A percentile compares a stretch with the other conserved stretches of the same genome.
phyloP scores from a whole-genome alignment of 2,888 invertebrate genomes.

The Beris chalybata region DNA sequence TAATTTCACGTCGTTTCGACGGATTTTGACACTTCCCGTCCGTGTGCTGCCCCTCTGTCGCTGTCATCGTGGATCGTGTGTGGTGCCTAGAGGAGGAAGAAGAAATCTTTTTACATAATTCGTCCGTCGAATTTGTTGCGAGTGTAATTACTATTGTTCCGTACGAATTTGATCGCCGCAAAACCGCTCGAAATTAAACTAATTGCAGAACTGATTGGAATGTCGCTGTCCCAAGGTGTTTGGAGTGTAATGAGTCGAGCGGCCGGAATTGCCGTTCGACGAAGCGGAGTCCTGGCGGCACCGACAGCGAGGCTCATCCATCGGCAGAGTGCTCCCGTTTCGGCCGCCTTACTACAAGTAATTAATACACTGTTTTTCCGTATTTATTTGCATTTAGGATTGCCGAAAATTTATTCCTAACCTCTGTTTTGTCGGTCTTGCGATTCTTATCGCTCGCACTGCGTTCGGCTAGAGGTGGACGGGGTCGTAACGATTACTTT shows the following conservation, averaged over 20 bases:
- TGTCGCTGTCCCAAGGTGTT: slow-evolving; percentile 54
- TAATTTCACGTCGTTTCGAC: neutral
- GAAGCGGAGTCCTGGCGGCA: slow-evolving; percentile 41
- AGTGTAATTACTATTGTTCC: slow-evolving; percentile 13
- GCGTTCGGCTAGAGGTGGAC: neutral
- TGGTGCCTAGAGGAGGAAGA: slow-evolving; percentile 6
- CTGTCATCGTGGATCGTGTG: slow-evolving; percentile 17
- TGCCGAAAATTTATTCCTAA: slow-evolving; percentile 16
- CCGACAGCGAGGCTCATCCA: slow-evolving; percentile 48
- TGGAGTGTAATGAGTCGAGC: slow-evolving; percentile 50
- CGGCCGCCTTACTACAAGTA: slow-evolving; percentile 45
- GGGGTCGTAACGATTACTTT: too few relatives aligned
- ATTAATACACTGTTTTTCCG: slow-evolving; percentile 33
- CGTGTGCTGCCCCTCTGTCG: neutral
- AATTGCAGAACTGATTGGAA: slow-evolving; percentile 35
- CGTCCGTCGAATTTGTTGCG: slow-evolving; percentile 5
- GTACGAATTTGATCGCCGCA: neutral
- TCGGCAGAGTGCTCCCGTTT: slow-evolving; percentile 47
- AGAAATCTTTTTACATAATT: slow-evolving; percentile 28
- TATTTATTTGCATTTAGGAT: neutral
- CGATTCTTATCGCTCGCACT: neutral
- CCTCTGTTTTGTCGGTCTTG: slow-evolving; percentile 13
- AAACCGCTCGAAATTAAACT: neutral
- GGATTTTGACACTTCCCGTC: slow-evolving; percentile 10
- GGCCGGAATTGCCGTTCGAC: slow-evolving; percentile 40